These are phyloP conservation scores for Lithosia quadra DNA, from an alignment of 2,888 invertebrate genomes.

Conservation along the genomic window DNA sequence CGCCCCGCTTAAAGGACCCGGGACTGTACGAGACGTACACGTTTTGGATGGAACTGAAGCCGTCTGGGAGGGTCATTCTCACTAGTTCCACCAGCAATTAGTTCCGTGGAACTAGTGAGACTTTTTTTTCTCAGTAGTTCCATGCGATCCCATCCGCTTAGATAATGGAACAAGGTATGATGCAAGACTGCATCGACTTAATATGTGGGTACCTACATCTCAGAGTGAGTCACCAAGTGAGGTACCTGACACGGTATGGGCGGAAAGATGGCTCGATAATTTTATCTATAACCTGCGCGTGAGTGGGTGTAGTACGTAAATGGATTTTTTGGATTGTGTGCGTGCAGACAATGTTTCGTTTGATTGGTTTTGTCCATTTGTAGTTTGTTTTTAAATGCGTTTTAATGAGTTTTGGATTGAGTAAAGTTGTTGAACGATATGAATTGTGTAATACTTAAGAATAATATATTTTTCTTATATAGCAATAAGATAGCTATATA, in stretches of 20 bases:
- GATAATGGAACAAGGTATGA: too few species aligned
- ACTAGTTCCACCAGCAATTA: too few species aligned
- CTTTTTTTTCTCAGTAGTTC: too few species aligned
- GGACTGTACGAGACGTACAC: too few species aligned
- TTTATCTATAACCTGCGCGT: not conserved
- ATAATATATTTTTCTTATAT: not conserved
- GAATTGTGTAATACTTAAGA: not conserved
- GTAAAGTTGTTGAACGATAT: not conserved
- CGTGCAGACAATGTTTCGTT: not conserved
- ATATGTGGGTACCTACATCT: too few species aligned
- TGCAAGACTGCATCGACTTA: not conserved
- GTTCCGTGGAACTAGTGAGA: too few species aligned
- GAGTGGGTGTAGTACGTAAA: slow-evolving; percentile 2
- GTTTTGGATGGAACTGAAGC: too few species aligned
- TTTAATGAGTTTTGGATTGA: not conserved
- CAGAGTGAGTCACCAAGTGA: not conserved
- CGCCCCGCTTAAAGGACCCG: too few species aligned
- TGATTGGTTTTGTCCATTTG: slow-evolving; percentile 13
- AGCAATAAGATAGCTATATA: too few species aligned
- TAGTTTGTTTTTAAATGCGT: not conserved
- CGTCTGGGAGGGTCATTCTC: too few species aligned
- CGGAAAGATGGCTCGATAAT: slow-evolving; percentile 1
- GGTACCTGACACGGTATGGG: slow-evolving; percentile 2
- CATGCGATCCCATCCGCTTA: too few species aligned
- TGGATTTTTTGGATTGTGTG: not conserved